These are phyloP conservation scores for Ceratina japonica DNA, from an alignment of 1,140 invertebrate species.

Conservation along the genomic window DNA sequence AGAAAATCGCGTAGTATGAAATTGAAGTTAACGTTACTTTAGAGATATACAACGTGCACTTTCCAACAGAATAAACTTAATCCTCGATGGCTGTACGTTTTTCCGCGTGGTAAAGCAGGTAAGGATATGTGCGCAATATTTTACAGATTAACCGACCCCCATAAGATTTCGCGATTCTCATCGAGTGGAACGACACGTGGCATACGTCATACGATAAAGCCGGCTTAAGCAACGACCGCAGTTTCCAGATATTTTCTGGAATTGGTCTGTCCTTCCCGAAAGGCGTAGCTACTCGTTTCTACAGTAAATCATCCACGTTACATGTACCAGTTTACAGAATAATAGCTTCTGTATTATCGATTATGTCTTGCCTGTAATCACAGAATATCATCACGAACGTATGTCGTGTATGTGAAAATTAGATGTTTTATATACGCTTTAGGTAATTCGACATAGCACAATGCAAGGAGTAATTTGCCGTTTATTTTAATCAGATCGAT, in stretches of 20 bases:
- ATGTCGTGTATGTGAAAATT: too few relatives aligned
- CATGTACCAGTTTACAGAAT: not conserved
- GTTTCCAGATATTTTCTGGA: constrained; percentile 33
- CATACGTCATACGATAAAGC: constrained; percentile 44
- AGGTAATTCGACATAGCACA: too few relatives aligned
- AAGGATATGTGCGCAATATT: constrained; percentile 35
- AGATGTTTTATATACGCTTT: too few relatives aligned
- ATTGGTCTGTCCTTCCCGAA: constrained; percentile 18
- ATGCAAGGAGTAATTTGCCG: too few relatives aligned
- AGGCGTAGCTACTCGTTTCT: constrained; percentile 18
- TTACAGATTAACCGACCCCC: constrained; percentile 37
- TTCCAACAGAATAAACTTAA: not conserved
- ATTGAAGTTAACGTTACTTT: not conserved
- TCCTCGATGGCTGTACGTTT: not conserved
- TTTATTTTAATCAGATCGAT: too few relatives aligned
- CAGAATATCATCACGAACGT: too few relatives aligned
- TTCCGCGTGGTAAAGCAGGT: constrained; percentile 3
- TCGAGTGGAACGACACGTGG: constrained; percentile 48
- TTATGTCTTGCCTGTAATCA: not conserved
- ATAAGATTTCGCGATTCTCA: constrained; percentile 47
- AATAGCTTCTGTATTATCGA: constrained; percentile 22
- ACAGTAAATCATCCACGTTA: constrained; percentile 22
- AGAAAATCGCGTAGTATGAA: not conserved
- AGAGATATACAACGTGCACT: not conserved
- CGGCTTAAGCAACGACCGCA: constrained; percentile 29